phyloP scores from a whole-genome alignment of 2,888 invertebrate genomes.

The Cephalotes varians region DNA sequence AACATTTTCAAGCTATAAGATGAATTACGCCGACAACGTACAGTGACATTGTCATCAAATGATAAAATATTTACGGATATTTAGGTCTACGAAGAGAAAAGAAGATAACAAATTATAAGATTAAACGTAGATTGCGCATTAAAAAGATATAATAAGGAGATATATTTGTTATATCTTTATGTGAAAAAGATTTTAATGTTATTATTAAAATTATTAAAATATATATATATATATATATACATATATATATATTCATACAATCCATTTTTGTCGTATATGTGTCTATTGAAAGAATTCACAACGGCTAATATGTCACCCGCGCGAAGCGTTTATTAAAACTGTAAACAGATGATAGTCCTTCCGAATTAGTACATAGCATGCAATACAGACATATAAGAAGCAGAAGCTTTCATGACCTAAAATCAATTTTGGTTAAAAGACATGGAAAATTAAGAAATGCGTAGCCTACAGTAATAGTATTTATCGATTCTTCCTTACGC shows the following conservation, averaged over 20 bases:
- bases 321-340: not conserved
- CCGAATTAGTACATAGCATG: slow-evolving; percentile 55
- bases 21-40: not conserved
- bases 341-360: not conserved
- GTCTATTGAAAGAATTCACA: not conserved
- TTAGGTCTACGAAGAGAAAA: not conserved
- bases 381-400: slow-evolving; percentile 65
- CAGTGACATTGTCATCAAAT: not conserved
- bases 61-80: not conserved
- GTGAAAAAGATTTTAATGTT: not conserved
- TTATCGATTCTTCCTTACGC: slow-evolving; percentile 47
- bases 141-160: not conserved
- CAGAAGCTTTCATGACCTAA: slow-evolving; percentile 69
- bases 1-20: not conserved
- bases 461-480: too few species aligned
- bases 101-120: not conserved
- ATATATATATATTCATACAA: not conserved
- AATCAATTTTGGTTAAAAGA: not conserved
- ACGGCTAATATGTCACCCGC: not conserved
- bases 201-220: not conserved
- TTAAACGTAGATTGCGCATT: not conserved
- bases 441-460: not conserved
- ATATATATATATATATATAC: not conserved
- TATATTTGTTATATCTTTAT: not conserved
- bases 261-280: not conserved